phyloP scores from a whole-genome alignment of 2,113 vertebrate species.

The Calyptomena viridis region DNA sequence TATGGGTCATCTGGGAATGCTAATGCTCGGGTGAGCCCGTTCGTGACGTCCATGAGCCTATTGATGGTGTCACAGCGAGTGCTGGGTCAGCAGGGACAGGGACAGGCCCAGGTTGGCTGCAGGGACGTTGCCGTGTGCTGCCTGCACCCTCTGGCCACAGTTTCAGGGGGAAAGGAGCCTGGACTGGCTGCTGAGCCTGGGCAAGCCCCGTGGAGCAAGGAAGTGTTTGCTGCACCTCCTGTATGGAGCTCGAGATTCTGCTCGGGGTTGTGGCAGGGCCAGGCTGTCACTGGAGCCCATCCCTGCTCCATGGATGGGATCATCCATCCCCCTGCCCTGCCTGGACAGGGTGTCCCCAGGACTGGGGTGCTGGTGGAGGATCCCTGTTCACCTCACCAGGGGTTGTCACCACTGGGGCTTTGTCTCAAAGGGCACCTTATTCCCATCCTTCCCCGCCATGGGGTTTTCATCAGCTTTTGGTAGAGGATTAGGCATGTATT shows the following conservation, averaged over 20 bases:
- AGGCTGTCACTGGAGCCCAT: background rate
- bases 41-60: background rate
- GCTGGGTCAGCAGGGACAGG: background rate
- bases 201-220: background rate
- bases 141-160: background rate
- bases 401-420: background rate
- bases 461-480: slow-evolving; percentile 53
- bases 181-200: background rate
- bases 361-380: background rate
- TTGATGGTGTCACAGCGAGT: background rate
- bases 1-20: background rate
- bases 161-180: background rate
- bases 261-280: background rate
- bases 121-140: accelerated
- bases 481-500: slow-evolving; percentile 64
- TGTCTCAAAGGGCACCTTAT: slow-evolving; percentile 64
- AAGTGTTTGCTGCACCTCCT: background rate
- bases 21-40: background rate
- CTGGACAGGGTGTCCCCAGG: background rate
- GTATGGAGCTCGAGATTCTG: accelerated
- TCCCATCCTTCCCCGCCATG: slow-evolving; percentile 48
- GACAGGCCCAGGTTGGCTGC: background rate
- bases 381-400: background rate
- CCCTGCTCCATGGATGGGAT: background rate
- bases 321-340: background rate